These are phyloP conservation scores for Morone saxatilis DNA, from an alignment of 2,113 vertebrate species.

Conservation along the genomic window DNA sequence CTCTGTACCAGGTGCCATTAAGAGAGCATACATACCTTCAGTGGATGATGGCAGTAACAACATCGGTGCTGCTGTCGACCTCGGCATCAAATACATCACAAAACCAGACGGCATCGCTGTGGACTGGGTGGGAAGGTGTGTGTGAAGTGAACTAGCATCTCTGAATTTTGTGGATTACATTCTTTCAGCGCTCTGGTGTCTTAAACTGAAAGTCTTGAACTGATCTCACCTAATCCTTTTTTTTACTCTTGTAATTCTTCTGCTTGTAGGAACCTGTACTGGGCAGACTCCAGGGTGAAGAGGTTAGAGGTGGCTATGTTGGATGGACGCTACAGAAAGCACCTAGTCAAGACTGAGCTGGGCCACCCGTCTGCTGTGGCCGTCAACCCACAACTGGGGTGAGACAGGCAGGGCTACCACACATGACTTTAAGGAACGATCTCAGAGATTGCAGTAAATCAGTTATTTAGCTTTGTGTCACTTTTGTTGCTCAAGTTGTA, in stretches of 20 bases:
- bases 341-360: slow-evolving; percentile 87
- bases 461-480: not conserved
- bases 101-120: slow-evolving; percentile 93
- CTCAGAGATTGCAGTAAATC: not conserved
- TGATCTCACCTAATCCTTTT: too few species aligned
- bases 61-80: slow-evolving; percentile 85
- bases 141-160: not conserved
- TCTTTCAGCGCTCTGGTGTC: not conserved
- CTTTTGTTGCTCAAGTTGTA: not conserved
- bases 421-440: not conserved
- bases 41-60: slow-evolving; percentile 91
- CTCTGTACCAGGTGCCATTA: slow-evolving; percentile 88
- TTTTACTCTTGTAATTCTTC: slow-evolving; percentile 1
- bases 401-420: slow-evolving; percentile 25
- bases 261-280: slow-evolving; percentile 90
- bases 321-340: slow-evolving; percentile 94
- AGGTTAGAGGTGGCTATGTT: slow-evolving; percentile 91
- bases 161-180: not conserved
- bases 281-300: slow-evolving; percentile 90
- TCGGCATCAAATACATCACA: slow-evolving; percentile 90
- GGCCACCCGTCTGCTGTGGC: slow-evolving; percentile 91
- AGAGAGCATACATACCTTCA: slow-evolving; percentile 91
- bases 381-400: slow-evolving; percentile 93
- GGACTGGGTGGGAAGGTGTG: slow-evolving; percentile 95
- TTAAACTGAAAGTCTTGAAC: too few species aligned